Base-by-base conservation (phyloP, 2,888 invertebrate genomes). In the Muscina levida region DNA sequence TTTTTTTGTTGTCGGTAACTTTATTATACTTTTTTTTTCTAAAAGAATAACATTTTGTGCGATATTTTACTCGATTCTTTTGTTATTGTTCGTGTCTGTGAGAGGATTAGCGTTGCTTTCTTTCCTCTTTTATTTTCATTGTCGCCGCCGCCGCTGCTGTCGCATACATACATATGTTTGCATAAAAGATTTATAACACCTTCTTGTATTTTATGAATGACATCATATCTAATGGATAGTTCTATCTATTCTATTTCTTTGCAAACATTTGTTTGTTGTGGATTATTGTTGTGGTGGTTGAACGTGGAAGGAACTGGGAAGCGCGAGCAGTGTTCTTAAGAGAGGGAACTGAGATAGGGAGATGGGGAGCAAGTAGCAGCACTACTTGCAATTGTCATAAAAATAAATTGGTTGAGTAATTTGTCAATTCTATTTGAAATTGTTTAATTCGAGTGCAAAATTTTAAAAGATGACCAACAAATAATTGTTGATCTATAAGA, bases 221-320 rank as follows among this genome's bases (percentile, higher is more conserved):
- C 79, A 75, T 79, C 75, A 79, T 59, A 39, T 15, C 56, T 26
- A 8, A n/a, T n/a, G n/a, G n/a, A n/a, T n/a, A n/a, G n/a, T n/a
- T n/a, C n/a, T n/a, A n/a, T n/a, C n/a, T n/a, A n/a, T n/a, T n/a
- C n/a, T n/a, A n/a, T n/a, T n/a, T n/a, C 22, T 53, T 62, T 62
- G 62, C 62, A 42, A 62, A 62, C 19, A 22, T 19, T 57, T 57
- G 44, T 44, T 2, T 51, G 22, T 17, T 2, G 5, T 10, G 4
- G 51, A n/a, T n/a, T n/a, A n/a, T n/a, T n/a, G n/a, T n/a, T n/a
- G n/a, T n/a, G n/a, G n/a, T n/a, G n/a, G n/a, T n/a, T n/a, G n/a
- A n/a, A n/a, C 39, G 57, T 31, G 6, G n/a, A 39, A 24, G 26
- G 13, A 53, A 13, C 10, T 22, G 22, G 15, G 2, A 22, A 51